Evolutionary conservation across 2,888 invertebrate species (phyloP).

Genomic region (Tenthredo livida): DNA sequence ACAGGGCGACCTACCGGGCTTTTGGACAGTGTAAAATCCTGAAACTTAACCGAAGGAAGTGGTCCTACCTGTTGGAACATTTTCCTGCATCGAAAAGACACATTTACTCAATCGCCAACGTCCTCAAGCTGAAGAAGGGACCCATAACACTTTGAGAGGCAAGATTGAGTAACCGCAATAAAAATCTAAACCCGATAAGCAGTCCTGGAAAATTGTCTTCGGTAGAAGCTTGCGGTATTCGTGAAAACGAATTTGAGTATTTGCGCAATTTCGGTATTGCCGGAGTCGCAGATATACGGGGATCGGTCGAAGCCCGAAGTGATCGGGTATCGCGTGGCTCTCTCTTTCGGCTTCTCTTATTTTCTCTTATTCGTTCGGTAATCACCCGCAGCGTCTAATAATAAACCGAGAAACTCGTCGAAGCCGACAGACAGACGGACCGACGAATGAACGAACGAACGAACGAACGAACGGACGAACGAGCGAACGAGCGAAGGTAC

Average conservation of each 20-base stretch:
- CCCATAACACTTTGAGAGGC: not conserved
- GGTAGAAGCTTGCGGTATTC: not conserved
- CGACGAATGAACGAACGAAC: slow-evolving; percentile 25
- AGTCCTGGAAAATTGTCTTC: not conserved
- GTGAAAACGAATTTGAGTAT: too few species aligned
- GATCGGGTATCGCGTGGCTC: slow-evolving; percentile 34
- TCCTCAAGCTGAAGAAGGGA: not conserved
- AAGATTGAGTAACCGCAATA: not conserved
- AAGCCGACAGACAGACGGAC: slow-evolving; percentile 58
- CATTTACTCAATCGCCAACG: slow-evolving; percentile 34
- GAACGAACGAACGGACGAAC: slow-evolving; percentile 5
- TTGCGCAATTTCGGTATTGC: too few species aligned
- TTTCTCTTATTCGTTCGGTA: slow-evolving; percentile 51
- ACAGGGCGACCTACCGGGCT: slow-evolving; percentile 63
- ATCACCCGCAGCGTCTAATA: slow-evolving; percentile 58
- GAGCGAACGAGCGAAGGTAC: slow-evolving; percentile 21
- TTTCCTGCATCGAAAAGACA: slow-evolving; percentile 60
- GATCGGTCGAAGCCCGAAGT: not conserved
- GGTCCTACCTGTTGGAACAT: slow-evolving; percentile 61
- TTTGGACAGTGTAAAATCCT: slow-evolving; percentile 58
- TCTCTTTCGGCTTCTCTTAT: slow-evolving; percentile 53
- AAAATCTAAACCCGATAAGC: not conserved
- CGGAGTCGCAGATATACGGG: not conserved
- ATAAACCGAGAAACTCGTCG: slow-evolving; percentile 54
- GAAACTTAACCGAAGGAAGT: slow-evolving; percentile 54